Evolutionary conservation across 2,888 invertebrate genomes (phyloP).

Genomic region (Chaetogeoica ovagalla): DNA sequence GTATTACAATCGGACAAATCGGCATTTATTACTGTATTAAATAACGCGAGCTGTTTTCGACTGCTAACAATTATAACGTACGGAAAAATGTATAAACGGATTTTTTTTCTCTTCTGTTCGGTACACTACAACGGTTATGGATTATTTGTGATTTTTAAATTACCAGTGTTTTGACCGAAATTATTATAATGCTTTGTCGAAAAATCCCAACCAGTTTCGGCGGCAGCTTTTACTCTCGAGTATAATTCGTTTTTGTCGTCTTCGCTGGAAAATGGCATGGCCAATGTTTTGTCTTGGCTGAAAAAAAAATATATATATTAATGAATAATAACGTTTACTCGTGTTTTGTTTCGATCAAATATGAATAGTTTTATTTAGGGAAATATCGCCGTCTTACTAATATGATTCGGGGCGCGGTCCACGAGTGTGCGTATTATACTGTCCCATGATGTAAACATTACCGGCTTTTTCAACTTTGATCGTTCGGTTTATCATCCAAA

Average conservation of each 20-base stretch:
- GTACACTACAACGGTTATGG: too few relatives aligned
- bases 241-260: slow-evolving; percentile 67
- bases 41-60: too few relatives aligned
- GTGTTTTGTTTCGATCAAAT: neutral
- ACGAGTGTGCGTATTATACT: slow-evolving; percentile 66
- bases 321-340: neutral
- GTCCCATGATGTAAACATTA: slow-evolving; percentile 64
- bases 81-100: too few relatives aligned
- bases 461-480: slow-evolving; percentile 61
- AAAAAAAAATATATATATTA: neutral
- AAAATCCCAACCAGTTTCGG: slow-evolving; percentile 89
- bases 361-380: neutral
- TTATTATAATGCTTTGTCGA: slow-evolving; percentile 77
- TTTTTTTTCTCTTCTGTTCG: too few relatives aligned
- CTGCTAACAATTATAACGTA: too few relatives aligned
- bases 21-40: too few relatives aligned
- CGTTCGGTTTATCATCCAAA: slow-evolving; percentile 67
- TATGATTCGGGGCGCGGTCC: slow-evolving; percentile 77
- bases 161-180: slow-evolving; percentile 47
- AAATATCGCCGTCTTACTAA: slow-evolving; percentile 56
- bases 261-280: slow-evolving; percentile 60
- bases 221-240: slow-evolving; percentile 75
- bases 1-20: too few relatives aligned
- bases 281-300: slow-evolving; percentile 66
- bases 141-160: neutral